A percentile compares a stretch with the other conserved stretches of the same genome.
These are phyloP conservation scores for Poeciliopsis occidentalis DNA, from an alignment of 2,113 vertebrate species.

Conservation along the genomic window DNA sequence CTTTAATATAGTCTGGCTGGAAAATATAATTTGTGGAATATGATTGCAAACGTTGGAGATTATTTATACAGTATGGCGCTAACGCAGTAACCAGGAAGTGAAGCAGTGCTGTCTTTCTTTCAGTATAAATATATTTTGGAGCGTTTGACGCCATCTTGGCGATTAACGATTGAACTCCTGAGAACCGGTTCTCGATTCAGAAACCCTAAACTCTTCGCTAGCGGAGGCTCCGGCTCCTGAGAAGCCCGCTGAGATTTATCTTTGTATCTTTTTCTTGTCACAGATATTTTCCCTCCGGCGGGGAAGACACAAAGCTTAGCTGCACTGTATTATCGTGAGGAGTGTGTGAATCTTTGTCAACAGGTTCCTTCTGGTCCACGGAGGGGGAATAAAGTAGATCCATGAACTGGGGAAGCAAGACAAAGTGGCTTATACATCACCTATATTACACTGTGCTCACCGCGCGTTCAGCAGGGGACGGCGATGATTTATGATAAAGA, in stretches of 20 bases:
- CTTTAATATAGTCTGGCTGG: too few species aligned
- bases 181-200: too few species aligned
- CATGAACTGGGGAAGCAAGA: constrained; percentile 40
- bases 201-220: background rate
- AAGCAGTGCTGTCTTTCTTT: too few species aligned
- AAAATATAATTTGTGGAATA: too few species aligned
- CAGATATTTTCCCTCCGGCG: constrained; percentile 29
- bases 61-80: too few species aligned
- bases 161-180: too few species aligned
- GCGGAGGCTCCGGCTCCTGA: constrained; percentile 4
- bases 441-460: constrained; percentile 34
- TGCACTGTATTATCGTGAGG: constrained; percentile 32
- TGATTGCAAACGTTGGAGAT: too few species aligned
- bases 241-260: constrained; percentile 48
- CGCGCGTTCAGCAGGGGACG: constrained; percentile 35
- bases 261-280: constrained; percentile 40
- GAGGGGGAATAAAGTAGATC: constrained; percentile 35
- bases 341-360: constrained; percentile 48
- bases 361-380: constrained; percentile 52
- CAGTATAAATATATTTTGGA: too few species aligned
- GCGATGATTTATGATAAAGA: constrained; percentile 54
- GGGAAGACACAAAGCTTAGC: constrained; percentile 29
- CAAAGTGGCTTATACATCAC: constrained; percentile 43
- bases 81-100: too few species aligned
- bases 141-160: too few species aligned